Percentiles rank a stretch among this genome's conserved stretches.
Conservation (phyloP, 2,797 vertebrate genomes). For the Acanthornis magna region DNA sequence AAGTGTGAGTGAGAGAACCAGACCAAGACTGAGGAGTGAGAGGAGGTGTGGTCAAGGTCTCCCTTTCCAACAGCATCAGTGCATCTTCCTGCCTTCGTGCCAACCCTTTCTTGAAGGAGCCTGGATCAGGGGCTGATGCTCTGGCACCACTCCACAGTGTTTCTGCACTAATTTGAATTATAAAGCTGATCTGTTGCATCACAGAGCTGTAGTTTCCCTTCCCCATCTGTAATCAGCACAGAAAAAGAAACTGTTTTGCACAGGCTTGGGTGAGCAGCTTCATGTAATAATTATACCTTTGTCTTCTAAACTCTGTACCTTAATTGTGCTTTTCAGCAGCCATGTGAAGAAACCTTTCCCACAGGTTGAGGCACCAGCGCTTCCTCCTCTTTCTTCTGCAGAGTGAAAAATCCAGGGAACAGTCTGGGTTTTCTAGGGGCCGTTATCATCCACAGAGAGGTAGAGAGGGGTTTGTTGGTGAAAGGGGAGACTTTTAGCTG, state of each 20-base stretch:
- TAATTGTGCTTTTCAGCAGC: neutral
- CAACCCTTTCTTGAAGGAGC: neutral
- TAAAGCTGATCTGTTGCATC: neutral
- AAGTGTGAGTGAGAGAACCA: neutral
- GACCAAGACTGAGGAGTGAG: neutral
- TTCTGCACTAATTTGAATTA: neutral
- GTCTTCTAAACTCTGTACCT: neutral
- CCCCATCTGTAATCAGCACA: neutral
- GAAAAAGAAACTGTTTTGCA: neutral
- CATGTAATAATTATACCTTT: neutral
- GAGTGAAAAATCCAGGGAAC: neutral
- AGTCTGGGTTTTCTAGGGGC: neutral
- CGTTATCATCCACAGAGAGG: neutral
- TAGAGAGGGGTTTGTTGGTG: neutral
- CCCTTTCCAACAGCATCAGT: neutral
- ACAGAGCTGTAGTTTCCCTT: neutral
- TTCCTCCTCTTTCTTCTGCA: neutral
- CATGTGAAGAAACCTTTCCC: neutral
- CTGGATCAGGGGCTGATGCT: neutral
- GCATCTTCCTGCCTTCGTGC: rapidly evolving
- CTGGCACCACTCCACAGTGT: neutral
- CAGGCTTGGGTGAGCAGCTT: neutral
- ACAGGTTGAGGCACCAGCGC: rapidly evolving
- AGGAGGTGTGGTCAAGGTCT: neutral
- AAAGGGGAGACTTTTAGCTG: neutral